Evolutionary conservation across 2,113 vertebrate genomes (phyloP), one percentile per base, ranked within the genome.

Genomic region (Myrmecophaga tridactyla): DNA sequence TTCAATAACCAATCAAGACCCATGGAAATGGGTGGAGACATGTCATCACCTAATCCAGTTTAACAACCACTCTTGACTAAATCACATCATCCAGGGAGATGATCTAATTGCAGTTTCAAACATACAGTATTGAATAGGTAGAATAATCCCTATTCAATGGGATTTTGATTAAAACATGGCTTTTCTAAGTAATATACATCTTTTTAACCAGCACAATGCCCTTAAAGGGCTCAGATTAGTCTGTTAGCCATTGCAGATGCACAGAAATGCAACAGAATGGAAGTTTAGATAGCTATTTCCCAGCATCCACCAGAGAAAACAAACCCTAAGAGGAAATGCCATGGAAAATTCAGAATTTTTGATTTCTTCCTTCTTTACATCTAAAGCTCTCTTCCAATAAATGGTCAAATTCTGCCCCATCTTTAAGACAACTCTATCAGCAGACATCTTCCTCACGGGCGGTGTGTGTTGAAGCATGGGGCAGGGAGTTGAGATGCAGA

Each of bases 401-500:
- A 20, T 20, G 6, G 27, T n/a, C 11, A 86, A 36, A 76, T 15
- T 86, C n/a, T 39, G 51, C 25, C 53, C 12, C 70, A 34, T 29
- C 69, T 69, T 48, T 48, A 36, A 60, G 4, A 69, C 7, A 8
- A 1, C 7, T 58, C 46, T 48, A 31, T 36, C 36, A 76, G 2
- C 41, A 67, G 23, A 14, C 23, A 83, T 67, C 13, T 9, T 81
- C 25, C 15, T 4, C 29, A 92, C 6, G 11, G 65, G 9, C 9
- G 82, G 3, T 46, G 0, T n/a, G 18, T 65, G 6, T 27, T 43
- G 25, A 18, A 34, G 0, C 3, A 23, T 1, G 56, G 20, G 20
- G 7, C 56, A 21, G n/a, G 6, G 3, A 4, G 2, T 62, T 51
- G 6, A 3, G 4, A 60, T 58, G 11, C 41, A 11, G 7, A 51